Evolutionary conservation across 2,888 invertebrate species (phyloP), one percentile per base, ranked within the genome.

Genomic region (Thereva unica): DNA sequence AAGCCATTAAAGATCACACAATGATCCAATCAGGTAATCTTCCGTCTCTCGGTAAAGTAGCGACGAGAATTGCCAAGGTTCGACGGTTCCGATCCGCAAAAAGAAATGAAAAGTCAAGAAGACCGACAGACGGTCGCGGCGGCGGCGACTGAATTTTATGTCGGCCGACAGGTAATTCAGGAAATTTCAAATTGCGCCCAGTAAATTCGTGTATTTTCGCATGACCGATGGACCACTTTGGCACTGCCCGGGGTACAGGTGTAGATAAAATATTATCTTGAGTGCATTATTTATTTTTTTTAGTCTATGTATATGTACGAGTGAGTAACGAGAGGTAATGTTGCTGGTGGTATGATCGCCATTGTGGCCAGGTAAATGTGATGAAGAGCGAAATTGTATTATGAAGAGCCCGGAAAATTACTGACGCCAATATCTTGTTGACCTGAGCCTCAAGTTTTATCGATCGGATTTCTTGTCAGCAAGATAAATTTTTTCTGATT

Each of bases 401-500:
- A 23, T 23, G 23, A 23, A 23, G 23, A 23, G 23, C 23, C 23
- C 23, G 23, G 23, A 23, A 23, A 23, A 23, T 23, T 23, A 23
- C 23, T 23, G 23, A 23, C 23, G 23, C 23, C 23, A 23, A 23
- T 35, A 10, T 9, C 35, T 59, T 59, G 40, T 38, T 59, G 59
- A 59, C 59, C 59, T 59, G 37, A 59, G 49, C 59, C 37, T 47
- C 47, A 37, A 59, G 47, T 23, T 38, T 59, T 45, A 47, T 49
- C 49, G 49, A 37, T 59, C 40, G 12, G 47, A 23, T 37, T 37
- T 47, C 59, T 47, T 59, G 59, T 59, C 47, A 59, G 59, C 59
- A 59, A 59, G 59, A 49, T 10, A 59, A 59, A 59, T 59, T 59
- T 59, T 37, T 47, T 45, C 35, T 47, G 5, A 35, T 56, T 56